Percentiles rank a stretch among this genome's conserved stretches.
Evolutionary conservation across 2,797 vertebrate species (phyloP).

Genomic region (Acipenser oxyrinchus): DNA sequence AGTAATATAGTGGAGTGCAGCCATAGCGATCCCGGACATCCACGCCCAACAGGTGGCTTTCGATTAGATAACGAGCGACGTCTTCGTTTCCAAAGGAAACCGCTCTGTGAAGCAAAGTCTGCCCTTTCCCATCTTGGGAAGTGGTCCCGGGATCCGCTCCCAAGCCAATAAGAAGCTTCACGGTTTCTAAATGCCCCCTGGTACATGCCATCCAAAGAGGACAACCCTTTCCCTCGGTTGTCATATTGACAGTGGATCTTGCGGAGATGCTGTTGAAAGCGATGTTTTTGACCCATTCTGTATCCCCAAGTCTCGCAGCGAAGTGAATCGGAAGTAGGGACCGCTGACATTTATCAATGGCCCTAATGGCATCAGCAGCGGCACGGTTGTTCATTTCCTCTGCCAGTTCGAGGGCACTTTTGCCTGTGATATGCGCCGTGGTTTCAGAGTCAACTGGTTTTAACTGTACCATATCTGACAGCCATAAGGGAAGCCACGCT

Average conservation of each 20-base stretch:
- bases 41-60: not conserved
- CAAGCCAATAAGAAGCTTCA: constrained; percentile 2
- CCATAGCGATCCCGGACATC: not conserved
- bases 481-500: too few species aligned
- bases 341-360: not conserved
- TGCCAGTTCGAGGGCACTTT: too few species aligned
- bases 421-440: too few species aligned
- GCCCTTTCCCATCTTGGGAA: not conserved
- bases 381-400: too few species aligned
- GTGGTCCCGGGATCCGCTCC: not conserved
- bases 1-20: too few species aligned
- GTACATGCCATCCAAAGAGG: constrained; percentile 8
- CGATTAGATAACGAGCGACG: constrained; percentile 7
- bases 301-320: not conserved
- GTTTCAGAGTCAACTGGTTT: too few species aligned
- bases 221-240: not conserved
- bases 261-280: not conserved
- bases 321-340: constrained; percentile 1
- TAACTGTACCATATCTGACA: too few species aligned
- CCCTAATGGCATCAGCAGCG: not conserved
- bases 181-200: not conserved
- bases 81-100: constrained; percentile 3
- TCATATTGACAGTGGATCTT: too few species aligned
- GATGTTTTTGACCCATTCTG: not conserved
- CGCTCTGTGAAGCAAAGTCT: constrained; percentile 10